phyloP scores from a whole-genome alignment of 2,888 invertebrate genomes.

The Malthinus seriepunctatus region DNA sequence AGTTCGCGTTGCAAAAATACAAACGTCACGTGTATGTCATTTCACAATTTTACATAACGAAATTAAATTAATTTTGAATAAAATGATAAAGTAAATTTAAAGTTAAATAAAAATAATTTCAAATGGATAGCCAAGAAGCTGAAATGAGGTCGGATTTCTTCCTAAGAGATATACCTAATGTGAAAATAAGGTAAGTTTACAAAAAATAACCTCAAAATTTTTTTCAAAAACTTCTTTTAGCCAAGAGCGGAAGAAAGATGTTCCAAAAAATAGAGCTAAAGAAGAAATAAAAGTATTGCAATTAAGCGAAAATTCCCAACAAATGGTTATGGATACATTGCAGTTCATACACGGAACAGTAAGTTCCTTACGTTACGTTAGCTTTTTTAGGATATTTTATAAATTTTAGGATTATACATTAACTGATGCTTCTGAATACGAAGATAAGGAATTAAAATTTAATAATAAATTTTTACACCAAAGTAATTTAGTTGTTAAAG shows the following conservation, averaged over 20 bases:
- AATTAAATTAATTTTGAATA: too few species aligned
- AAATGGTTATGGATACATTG: conserved; percentile 73
- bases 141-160: conserved; percentile 60
- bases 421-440: conserved; percentile 54
- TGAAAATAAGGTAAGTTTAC: conserved; percentile 60
- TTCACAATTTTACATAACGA: too few species aligned
- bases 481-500: conserved; percentile 70
- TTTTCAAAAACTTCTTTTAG: neutral
- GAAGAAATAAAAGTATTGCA: conserved; percentile 77
- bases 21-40: too few species aligned
- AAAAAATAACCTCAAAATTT: conserved; percentile 6
- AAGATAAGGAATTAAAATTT: conserved; percentile 70
- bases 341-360: conserved; percentile 75
- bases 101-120: neutral
- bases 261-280: conserved; percentile 62
- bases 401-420: conserved; percentile 56
- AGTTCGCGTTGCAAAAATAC: too few species aligned
- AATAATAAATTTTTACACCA: conserved; percentile 69
- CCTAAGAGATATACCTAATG: conserved; percentile 63
- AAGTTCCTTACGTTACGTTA: conserved; percentile 50
- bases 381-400: neutral
- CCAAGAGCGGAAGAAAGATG: conserved; percentile 39
- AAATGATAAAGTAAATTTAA: too few species aligned
- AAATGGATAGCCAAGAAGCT: conserved; percentile 38
- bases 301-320: conserved; percentile 70